These are phyloP conservation scores for Toxostoma redivivum DNA, from an alignment of 2,113 vertebrate genomes.

Conservation along the genomic window DNA sequence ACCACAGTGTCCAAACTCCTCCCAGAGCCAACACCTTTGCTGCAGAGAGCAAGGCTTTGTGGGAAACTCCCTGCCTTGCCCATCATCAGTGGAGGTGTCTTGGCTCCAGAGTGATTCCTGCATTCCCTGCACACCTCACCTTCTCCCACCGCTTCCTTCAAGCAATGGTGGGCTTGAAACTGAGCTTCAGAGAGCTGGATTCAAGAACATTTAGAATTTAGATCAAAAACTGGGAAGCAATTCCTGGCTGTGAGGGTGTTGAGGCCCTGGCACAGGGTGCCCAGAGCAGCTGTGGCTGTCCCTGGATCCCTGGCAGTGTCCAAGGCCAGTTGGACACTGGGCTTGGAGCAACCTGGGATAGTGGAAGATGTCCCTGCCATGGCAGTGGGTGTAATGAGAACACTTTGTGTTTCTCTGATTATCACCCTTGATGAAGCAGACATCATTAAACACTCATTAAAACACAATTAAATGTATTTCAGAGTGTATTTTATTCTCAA, in stretches of 20 bases:
- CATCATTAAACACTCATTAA: not conserved
- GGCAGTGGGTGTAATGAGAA: rapidly evolving
- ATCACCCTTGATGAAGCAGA: not conserved
- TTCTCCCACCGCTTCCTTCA: not conserved
- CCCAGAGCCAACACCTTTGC: rapidly evolving
- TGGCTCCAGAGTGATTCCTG: not conserved
- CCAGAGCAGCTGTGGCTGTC: not conserved
- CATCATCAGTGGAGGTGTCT: rapidly evolving
- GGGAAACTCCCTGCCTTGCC: not conserved
- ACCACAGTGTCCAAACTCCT: not conserved
- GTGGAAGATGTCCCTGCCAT: not conserved
- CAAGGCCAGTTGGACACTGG: not conserved
- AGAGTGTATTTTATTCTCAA: not conserved
- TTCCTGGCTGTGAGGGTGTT: rapidly evolving
- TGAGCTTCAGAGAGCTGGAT: not conserved
- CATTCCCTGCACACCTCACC: not conserved
- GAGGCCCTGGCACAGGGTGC: not conserved
- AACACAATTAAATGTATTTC: not conserved
- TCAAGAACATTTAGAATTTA: not conserved
- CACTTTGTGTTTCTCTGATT: not conserved
- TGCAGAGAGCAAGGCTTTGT: no score
- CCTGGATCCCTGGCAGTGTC: not conserved
- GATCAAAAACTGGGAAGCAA: not conserved
- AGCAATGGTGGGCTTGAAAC: not conserved
- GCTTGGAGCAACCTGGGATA: rapidly evolving